Base-by-base conservation (phyloP, 2,113 vertebrate genomes). In the Chaetodon trifascialis region DNA sequence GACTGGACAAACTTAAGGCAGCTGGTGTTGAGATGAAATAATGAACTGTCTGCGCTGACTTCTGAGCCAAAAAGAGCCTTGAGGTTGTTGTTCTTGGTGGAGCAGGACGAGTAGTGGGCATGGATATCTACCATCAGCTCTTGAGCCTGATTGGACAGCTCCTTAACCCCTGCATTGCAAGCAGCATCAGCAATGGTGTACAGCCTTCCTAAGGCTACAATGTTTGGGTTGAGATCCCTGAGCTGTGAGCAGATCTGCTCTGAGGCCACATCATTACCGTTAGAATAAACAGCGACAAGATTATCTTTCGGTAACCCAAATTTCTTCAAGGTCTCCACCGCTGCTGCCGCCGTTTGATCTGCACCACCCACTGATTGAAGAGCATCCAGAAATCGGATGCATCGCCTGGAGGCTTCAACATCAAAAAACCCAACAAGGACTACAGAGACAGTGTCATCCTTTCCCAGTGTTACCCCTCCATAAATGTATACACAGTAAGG, bases 401-500 rank as follows among this genome's bases (percentile, higher is more conserved):
- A 30, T 72, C 91, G 83, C 44, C 56, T 80, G 30, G 86, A 88
- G 38, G 72, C 38, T 14, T 91, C 73, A 2, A 88, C 67, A 14
- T 95, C 91, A 82, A 94, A 96, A 85, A 89, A 94, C 0, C 95
- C 95, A 23, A 95, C 54, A 6, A 96, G 93, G 11, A 95, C 69
- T 51, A 94, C 93, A 44, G 84, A 88, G 46, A 81, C 78, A 0
- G n/a, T 44, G 44, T 86, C 82, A 0, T 76, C 83, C 16, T 83
- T 65, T 56, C 73, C 85, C 17, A 92, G 76, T 1, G 88, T n/a
- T 40, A 92, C 78, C 7, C 90, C 88, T 63, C 79, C 88, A 47
- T 94, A 95, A 17, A 94, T 14, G 81, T 95, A 96, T 3, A 95
- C 36, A 65, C 93, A 94, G 83, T 94, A 96, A 0, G 95, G 95